Conservation (phyloP, 2,797 vertebrate genomes). For the Poecilia gillii region DNA sequence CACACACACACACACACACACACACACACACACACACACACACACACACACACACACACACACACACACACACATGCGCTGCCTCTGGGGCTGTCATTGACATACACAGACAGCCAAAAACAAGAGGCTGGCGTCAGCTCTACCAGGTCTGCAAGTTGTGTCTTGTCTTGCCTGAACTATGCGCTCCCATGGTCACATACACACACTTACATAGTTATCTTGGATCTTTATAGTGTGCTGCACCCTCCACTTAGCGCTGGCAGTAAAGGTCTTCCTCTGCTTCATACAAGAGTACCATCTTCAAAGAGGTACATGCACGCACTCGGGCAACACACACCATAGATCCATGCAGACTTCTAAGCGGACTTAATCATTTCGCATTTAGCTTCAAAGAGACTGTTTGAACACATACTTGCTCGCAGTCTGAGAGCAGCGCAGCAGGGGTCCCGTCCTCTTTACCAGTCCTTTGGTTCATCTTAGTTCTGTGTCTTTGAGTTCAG, state of each 20-base stretch:
- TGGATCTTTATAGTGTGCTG: conserved; percentile 83
- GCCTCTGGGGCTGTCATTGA: conserved; percentile 73
- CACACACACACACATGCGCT: conserved; percentile 58
- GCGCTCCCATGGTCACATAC: conserved; percentile 37
- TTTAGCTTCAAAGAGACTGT: conserved; percentile 77
- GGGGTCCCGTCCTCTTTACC: conserved; percentile 46
- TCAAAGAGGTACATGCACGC: conserved; percentile 66
- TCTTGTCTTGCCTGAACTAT: conserved; percentile 72
- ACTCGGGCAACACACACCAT: conserved; percentile 44
- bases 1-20: conserved; percentile 52
- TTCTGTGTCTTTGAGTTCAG: conserved; percentile 41
- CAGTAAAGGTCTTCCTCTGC: conserved; percentile 81
- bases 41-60: conserved; percentile 20
- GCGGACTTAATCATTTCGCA: conserved; percentile 73
- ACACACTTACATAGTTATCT: conserved; percentile 70
- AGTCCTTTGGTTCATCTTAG: conserved; percentile 50
- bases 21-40: not conserved
- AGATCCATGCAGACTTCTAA: conserved; percentile 62
- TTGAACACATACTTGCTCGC: conserved; percentile 69
- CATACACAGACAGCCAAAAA: conserved; percentile 77
- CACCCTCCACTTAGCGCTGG: conserved; percentile 82
- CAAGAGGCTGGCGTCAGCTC: conserved; percentile 74
- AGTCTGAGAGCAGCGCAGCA: conserved; percentile 59
- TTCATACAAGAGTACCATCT: conserved; percentile 62
- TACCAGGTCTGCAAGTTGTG: conserved; percentile 73